Base-by-base conservation (phyloP, 2,888 invertebrate species). In the Phengaris alcon region DNA sequence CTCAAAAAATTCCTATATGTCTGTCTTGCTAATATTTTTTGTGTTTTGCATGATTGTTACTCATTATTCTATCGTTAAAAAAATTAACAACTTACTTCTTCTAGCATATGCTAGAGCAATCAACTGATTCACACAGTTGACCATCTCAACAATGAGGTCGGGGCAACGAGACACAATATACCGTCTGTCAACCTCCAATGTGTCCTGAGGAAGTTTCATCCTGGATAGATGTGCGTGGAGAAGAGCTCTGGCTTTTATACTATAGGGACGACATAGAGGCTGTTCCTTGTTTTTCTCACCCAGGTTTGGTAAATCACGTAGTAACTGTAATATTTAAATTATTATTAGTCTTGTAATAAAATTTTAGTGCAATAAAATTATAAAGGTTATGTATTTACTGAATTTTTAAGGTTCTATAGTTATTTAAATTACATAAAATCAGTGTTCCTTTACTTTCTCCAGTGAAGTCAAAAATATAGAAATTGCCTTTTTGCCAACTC, bases 281-380 rank as follows among this genome's bases (percentile, higher is more conserved):
- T 96, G 95, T 87, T 99, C 99, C 85, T 98, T 98, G 88, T 99
- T 99, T 90, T 99, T 99, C 87, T 99, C 99, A 79, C 97, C 97
- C 51, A 99, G 94, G 88, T 99, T 97, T 0, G 97, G 97, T 73
- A 99, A 91, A 83, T 98, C 97, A 79, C 97, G 97, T 77, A 99
- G 97, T 75, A 99, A 94, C 97, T 98, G 91, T 1, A 76, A 74
- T 64, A 15, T 7, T 46, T 55, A 46, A 35, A 35, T 35, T 3
- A 35, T 3, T 35, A n/a, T 46, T 15, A 9, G 8, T 13, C 13
- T 57, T 75, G 52, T 13, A 51, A 72, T 57, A 54, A 55, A 48
- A 48, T 48, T 7, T 7, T 48, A 8, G 1, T 7, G 8, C 8
- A 48, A 6, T 8, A 48, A 48, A 7, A 48, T 48, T 48, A 6